Evolutionary conservation across 2,888 invertebrate species (phyloP).

Genomic region (Coenonympha glycerion): DNA sequence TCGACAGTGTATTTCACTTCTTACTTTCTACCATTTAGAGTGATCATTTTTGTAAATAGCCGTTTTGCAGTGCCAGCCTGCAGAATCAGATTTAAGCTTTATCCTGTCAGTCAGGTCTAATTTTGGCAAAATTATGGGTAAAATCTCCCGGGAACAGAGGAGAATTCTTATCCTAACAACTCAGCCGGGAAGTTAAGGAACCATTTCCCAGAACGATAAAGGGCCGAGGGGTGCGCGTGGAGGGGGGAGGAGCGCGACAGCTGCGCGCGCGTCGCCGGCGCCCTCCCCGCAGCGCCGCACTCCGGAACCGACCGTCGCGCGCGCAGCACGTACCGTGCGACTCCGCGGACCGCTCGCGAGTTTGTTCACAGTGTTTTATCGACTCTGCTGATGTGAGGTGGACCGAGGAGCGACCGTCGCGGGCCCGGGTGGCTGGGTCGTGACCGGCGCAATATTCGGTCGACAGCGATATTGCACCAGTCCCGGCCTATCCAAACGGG

Average conservation of each 20-base stretch:
- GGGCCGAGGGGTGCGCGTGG: conserved; percentile 49
- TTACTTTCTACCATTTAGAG: no score
- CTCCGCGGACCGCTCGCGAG: conserved; percentile 31
- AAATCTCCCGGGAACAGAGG: conserved; percentile 41
- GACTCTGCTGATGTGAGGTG: conserved; percentile 33
- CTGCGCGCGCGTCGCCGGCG: conserved; percentile 70
- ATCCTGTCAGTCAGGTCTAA: no score
- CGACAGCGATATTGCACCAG: conserved; percentile 74
- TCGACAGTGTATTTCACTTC: no score
- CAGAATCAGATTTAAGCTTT: no score
- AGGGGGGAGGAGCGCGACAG: conserved; percentile 57
- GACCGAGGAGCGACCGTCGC: conserved; percentile 52
- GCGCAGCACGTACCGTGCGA: conserved; percentile 34
- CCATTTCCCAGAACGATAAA: conserved; percentile 76
- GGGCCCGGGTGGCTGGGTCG: conserved; percentile 72
- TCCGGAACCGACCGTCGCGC: conserved; percentile 52
- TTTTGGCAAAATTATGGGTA: no score
- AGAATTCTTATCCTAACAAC: conserved; percentile 48
- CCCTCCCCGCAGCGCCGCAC: conserved; percentile 51
- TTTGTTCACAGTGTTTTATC: conserved; percentile 31
- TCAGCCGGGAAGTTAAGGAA: conserved; percentile 73
- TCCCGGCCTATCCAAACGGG: conserved; percentile 77
- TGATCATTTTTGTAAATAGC: no score
- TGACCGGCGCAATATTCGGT: conserved; percentile 74
- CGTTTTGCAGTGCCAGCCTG: no score